Evolutionary conservation across 2,797 vertebrate genomes (phyloP).

Genomic region (Poecile montanus): DNA sequence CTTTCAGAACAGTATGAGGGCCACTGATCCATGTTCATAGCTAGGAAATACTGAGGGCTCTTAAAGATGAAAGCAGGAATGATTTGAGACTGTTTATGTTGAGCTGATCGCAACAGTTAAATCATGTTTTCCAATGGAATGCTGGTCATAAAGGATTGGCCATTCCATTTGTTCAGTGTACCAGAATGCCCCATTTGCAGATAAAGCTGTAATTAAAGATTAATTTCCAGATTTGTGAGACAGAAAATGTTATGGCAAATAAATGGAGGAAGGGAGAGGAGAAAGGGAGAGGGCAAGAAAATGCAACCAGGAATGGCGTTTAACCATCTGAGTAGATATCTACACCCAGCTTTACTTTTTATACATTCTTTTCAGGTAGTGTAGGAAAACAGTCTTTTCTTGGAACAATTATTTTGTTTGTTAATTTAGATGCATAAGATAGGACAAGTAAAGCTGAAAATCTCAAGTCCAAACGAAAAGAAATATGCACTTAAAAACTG

Average conservation of each 20-base stretch:
- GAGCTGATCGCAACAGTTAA: neutral
- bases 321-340: neutral
- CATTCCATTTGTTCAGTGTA: neutral
- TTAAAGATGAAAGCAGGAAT: neutral
- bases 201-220: neutral
- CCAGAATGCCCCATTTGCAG: neutral
- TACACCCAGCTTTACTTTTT: neutral
- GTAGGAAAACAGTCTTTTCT: neutral
- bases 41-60: neutral
- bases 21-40: neutral
- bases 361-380: neutral
- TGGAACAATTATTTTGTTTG: neutral
- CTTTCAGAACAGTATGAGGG: neutral
- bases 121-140: neutral
- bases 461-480: neutral
- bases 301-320: neutral
- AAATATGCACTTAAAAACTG: neutral
- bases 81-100: neutral
- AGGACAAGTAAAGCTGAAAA: neutral
- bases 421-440: neutral
- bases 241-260: neutral
- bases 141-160: neutral
- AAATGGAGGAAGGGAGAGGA: fast-evolving
- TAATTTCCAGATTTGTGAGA: neutral
- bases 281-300: fast-evolving